Percentiles rank a stretch among this genome's conserved stretches.
Evolutionary conservation across 2,888 invertebrate genomes (phyloP).

Genomic region (Caenorhabditis parvicauda): DNA sequence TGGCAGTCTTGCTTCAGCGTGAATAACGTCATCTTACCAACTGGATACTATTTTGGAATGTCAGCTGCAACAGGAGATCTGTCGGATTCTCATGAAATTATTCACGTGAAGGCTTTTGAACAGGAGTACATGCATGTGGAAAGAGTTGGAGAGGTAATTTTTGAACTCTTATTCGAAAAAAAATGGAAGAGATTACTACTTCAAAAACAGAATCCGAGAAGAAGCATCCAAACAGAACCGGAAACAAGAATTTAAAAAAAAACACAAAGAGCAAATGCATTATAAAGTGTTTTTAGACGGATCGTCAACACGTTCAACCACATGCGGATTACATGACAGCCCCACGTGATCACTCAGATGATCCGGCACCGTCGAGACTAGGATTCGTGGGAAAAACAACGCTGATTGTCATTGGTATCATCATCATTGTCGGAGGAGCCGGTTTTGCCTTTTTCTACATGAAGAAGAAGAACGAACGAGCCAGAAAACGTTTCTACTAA

Average conservation of each 20-base stretch:
- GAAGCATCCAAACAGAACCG: too few species aligned
- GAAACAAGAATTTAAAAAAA: too few species aligned
- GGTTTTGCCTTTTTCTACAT: conserved; percentile 88
- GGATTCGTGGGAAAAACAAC: conserved; percentile 81
- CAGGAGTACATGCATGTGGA: conserved; percentile 73
- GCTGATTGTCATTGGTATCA: conserved; percentile 79
- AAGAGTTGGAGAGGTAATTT: conserved; percentile 47
- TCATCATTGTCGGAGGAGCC: conserved; percentile 79
- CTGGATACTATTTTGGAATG: conserved; percentile 89
- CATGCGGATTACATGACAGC: conserved; percentile 35
- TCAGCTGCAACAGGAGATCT: conserved; percentile 95
- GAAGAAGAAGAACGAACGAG: conserved; percentile 85
- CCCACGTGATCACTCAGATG: conserved; percentile 85
- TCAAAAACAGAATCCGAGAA: too few species aligned
- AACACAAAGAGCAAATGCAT: too few species aligned
- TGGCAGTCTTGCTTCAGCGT: conserved; percentile 93
- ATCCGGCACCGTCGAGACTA: conserved; percentile 79
- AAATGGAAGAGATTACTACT: neutral
- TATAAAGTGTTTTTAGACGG: conserved; percentile 23
- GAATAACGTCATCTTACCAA: conserved; percentile 84
- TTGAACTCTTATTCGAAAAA: neutral
- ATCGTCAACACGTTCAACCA: conserved; percentile 26
- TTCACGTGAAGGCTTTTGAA: conserved; percentile 87
- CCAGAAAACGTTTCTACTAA: conserved; percentile 81
- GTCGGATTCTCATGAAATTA: conserved; percentile 91